Evolutionary conservation across 1,140 invertebrate species (phyloP).

Genomic region (Hirudo medicinalis): DNA sequence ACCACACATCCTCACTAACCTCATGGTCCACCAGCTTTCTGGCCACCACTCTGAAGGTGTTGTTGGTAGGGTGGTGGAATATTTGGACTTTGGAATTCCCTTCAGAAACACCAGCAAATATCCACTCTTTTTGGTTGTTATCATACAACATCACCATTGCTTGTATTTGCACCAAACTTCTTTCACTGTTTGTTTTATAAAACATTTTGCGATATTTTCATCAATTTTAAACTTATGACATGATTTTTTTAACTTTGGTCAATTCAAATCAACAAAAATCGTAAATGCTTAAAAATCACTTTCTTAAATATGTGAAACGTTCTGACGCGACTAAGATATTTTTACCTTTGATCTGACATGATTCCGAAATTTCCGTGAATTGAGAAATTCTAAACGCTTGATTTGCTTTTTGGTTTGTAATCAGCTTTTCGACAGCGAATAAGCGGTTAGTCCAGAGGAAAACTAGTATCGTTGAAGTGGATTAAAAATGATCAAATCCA

Average conservation of each 20-base stretch:
- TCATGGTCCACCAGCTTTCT: slow-evolving; percentile 84
- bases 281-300: too few species aligned
- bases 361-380: too few species aligned
- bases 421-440: too few species aligned
- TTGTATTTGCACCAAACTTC: slow-evolving; percentile 79
- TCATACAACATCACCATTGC: slow-evolving; percentile 93
- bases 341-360: too few species aligned
- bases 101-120: slow-evolving; percentile 66
- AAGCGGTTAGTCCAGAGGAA: too few species aligned
- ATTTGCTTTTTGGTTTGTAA: too few species aligned
- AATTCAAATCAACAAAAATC: too few species aligned
- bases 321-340: too few species aligned
- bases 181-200: slow-evolving; percentile 46
- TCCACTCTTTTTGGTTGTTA: slow-evolving; percentile 79
- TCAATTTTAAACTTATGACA: not conserved
- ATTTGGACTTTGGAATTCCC: slow-evolving; percentile 87
- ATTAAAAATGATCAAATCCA: too few species aligned
- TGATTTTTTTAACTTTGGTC: not conserved
- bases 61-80: slow-evolving; percentile 79
- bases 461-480: too few species aligned
- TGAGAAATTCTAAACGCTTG: too few species aligned
- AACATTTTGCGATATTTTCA: not conserved
- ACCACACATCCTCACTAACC: slow-evolving; percentile 43
- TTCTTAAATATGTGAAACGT: too few species aligned
- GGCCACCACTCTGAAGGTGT: slow-evolving; percentile 83